Conservation (phyloP, 2,113 vertebrate genomes). For the Gallinago undulata region DNA sequence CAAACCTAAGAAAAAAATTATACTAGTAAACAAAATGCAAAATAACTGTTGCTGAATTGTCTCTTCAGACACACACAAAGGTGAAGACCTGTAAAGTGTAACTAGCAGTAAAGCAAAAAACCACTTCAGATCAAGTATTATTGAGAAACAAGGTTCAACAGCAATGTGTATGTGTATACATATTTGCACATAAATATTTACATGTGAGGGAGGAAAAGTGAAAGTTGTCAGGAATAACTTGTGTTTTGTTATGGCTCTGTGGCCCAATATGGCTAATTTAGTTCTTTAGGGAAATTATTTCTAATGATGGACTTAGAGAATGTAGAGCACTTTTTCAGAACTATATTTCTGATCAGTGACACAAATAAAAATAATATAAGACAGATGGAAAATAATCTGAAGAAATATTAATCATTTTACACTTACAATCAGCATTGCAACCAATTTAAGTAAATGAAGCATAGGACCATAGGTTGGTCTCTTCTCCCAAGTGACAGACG, state of each 20-base stretch:
- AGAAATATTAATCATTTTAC: not conserved
- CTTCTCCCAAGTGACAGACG: too few species aligned
- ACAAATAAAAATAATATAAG: not conserved
- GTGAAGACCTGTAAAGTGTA: not conserved
- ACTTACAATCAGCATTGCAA: not conserved
- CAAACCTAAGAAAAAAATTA: not conserved
- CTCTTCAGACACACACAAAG: not conserved
- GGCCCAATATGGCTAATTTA: too few species aligned
- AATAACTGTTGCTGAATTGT: not conserved
- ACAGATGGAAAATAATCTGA: not conserved
- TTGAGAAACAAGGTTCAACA: not conserved
- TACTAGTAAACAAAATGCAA: not conserved
- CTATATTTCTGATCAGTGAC: not conserved
- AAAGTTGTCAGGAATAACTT: not conserved
- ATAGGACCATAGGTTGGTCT: too few species aligned
- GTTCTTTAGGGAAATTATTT: not conserved
- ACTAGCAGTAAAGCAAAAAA: not conserved
- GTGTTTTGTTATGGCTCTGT: not conserved
- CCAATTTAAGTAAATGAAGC: not conserved
- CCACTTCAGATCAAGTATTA: not conserved
- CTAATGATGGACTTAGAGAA: rapidly evolving
- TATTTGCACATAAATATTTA: not conserved
- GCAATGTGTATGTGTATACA: not conserved
- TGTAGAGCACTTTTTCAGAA: not conserved
- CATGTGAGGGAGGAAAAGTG: not conserved